Evolutionary conservation across 1,140 invertebrate species (phyloP).

Genomic region (Pantala flavescens): DNA sequence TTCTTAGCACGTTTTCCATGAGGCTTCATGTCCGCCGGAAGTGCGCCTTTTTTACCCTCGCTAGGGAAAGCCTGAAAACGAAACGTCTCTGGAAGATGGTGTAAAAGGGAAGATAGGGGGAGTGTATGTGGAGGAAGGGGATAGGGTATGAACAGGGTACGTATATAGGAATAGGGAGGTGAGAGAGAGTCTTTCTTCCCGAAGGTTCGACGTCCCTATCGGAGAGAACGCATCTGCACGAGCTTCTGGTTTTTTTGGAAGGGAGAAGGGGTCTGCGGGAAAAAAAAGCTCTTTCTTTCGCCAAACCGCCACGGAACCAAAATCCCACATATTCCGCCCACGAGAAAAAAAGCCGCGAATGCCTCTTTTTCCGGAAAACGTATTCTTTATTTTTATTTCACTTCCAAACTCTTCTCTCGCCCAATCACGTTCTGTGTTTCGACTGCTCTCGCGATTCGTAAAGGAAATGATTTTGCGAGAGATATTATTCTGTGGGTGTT

Average conservation of each 20-base stretch:
- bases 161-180: background rate
- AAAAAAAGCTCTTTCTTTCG: background rate
- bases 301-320: background rate
- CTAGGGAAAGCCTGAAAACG: background rate
- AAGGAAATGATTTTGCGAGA: no score
- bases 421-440: background rate
- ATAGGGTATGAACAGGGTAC: background rate
- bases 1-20: constrained; percentile 1
- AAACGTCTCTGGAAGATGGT: background rate
- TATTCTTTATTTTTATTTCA: background rate
- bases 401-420: background rate
- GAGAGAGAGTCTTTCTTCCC: background rate
- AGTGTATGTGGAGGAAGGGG: background rate
- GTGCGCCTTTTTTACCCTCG: background rate
- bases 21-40: constrained; percentile 1
- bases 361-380: background rate
- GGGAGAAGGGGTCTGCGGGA: no score
- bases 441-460: no score
- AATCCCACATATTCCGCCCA: background rate
- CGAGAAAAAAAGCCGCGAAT: background rate
- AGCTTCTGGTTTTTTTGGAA: background rate
- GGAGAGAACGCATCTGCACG: background rate
- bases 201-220: background rate
- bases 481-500: no score
- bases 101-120: background rate